Evolutionary conservation across 2,888 invertebrate genomes (phyloP), one percentile per base, ranked within the genome.

Genomic region (Tethea ocularis): DNA sequence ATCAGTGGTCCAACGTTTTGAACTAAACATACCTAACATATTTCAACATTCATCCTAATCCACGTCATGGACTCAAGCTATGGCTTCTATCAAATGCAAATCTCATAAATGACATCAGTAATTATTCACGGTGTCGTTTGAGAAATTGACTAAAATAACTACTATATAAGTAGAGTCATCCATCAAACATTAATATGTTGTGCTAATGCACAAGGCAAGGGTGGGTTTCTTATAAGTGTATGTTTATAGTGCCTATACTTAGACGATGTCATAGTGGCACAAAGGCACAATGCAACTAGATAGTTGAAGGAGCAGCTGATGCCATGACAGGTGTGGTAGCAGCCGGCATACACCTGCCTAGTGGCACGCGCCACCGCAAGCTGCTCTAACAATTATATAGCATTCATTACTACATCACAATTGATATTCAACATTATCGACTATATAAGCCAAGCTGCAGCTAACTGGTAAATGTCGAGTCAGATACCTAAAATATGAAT

Each of bases 311-410:
- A 82, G 90, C 91, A 91, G 91, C 91, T 90, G 91, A 90, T 84
- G 78, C 57, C 70, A 65, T 70, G 90, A 89, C 94, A 93, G 94
- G 94, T 93, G 92, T 83, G 87, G 83, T 66, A 76, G 84, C 91
- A 92, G 88, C 89, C 87, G 91, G 89, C 88, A 63, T 75, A 73
- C 89, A 90, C 89, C 89, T 91, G 89, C 88, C 79, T 69, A 66
- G 73, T 73, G 80, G 84, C 90, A 87, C 88, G 90, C 83, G 86
- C 85, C 87, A 84, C 83, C 84, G 84, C 89, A 91, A 92, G 91
- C 91, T 91, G 91, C 82, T 84, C 80, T 80, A 83, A 78, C 81
- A 80, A 82, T 83, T 84, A 83, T 74, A 79, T 74, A 77, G 66
- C 75, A 79, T 75, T 78, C 77, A 82, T 79, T 78, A 82, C 78